Percentiles rank a stretch among this genome's conserved stretches.
phyloP scores from a whole-genome alignment of 2,888 invertebrate genomes.

The Drosophila formosana region DNA sequence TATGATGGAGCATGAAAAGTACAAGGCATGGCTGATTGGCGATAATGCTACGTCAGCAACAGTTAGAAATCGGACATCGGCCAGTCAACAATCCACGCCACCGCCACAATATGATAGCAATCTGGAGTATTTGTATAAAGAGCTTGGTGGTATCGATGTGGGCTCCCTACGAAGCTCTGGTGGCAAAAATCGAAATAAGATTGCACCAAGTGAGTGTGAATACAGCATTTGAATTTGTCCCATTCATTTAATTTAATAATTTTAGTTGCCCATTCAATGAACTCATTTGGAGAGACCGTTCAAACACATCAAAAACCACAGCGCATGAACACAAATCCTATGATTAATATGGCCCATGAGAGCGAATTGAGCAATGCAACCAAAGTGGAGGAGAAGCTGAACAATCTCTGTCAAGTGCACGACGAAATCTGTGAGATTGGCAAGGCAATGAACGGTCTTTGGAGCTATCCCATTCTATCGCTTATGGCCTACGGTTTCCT shows the following conservation, averaged over 20 bases:
- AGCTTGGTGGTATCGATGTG: slow-evolving; percentile 66
- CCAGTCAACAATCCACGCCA: slow-evolving; percentile 48
- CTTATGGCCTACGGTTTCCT: slow-evolving; percentile 85
- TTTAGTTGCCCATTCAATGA: slow-evolving; percentile 72
- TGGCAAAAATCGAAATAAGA: slow-evolving; percentile 57
- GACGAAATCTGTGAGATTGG: slow-evolving; percentile 85
- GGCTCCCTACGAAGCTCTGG: slow-evolving; percentile 60
- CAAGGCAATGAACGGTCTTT: slow-evolving; percentile 83
- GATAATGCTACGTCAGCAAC: slow-evolving; percentile 13
- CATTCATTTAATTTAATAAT: not conserved
- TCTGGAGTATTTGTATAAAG: slow-evolving; percentile 73
- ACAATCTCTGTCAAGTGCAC: slow-evolving; percentile 84
- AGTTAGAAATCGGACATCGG: slow-evolving; percentile 18
- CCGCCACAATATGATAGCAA: slow-evolving; percentile 70
- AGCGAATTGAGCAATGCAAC: slow-evolving; percentile 79
- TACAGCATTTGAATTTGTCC: not conserved
- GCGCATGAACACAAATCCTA: slow-evolving; percentile 39
- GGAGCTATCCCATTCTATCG: slow-evolving; percentile 84
- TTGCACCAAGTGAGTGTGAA: slow-evolving; percentile 66
- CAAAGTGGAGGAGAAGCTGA: slow-evolving; percentile 83
- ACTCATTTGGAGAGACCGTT: slow-evolving; percentile 73
- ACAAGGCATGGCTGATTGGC: slow-evolving; percentile 55
- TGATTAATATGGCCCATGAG: slow-evolving; percentile 66
- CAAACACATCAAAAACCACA: slow-evolving; percentile 45
- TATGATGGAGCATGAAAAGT: slow-evolving; percentile 77